Evolutionary conservation across 37 sponge, comb jelly and placozoan species (phyloP).

Genomic region (Amphimedon queenslandica): DNA sequence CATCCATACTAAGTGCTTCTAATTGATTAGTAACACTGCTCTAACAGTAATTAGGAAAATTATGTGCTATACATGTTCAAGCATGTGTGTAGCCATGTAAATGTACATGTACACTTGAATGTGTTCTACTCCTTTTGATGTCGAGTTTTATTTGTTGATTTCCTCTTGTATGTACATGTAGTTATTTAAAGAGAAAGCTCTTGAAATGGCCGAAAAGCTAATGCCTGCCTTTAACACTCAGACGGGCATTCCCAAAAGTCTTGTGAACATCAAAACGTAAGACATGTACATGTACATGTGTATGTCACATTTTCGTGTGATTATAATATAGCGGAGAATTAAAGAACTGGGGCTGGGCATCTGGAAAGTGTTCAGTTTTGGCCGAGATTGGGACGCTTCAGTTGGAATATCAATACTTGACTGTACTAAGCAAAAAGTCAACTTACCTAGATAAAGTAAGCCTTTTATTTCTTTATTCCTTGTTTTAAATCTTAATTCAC

Average conservation of each 20-base stretch:
- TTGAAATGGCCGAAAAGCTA: constrained; percentile 62
- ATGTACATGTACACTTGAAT: too few relatives aligned
- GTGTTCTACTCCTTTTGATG: too few relatives aligned
- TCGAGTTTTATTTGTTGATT: too few relatives aligned
- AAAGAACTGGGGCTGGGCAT: constrained; percentile 93
- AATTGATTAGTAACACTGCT: too few relatives aligned
- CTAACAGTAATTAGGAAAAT: too few relatives aligned
- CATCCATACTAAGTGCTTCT: too few relatives aligned
- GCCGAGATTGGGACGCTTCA: constrained; percentile 92
- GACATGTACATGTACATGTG: background rate
- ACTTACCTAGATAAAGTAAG: constrained; percentile 71
- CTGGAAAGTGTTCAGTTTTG: constrained; percentile 78
- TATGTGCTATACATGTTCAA: too few relatives aligned
- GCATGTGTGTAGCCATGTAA: too few relatives aligned
- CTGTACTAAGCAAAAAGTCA: constrained; percentile 62
- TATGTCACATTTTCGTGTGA: background rate
- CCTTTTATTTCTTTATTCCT: background rate
- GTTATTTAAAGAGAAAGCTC: constrained; percentile 82
- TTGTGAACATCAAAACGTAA: constrained; percentile 65
- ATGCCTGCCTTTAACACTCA: constrained; percentile 90
- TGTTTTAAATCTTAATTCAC: background rate
- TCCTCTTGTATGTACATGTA: too few relatives aligned
- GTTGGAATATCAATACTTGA: constrained; percentile 84
- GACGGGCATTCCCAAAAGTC: constrained; percentile 72
- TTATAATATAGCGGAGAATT: constrained; percentile 31